Base-by-base conservation (phyloP, 2,888 invertebrate genomes). In the Campoplex nolae region DNA sequence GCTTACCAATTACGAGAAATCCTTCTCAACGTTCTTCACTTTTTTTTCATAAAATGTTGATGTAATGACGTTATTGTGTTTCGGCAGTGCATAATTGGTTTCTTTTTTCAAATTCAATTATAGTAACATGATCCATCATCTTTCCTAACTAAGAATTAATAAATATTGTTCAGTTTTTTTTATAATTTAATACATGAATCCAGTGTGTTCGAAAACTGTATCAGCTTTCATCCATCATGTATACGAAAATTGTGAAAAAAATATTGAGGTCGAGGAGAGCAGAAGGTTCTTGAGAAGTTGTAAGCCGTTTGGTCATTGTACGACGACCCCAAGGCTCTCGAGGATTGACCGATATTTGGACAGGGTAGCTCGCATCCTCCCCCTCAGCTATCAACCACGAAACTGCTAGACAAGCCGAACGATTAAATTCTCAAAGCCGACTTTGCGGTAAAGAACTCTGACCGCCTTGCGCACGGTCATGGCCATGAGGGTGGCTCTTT, bases 331-430 rank as follows among this genome's bases (percentile, higher is more conserved):
- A 77, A 45, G 76, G 38, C 78, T 68, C 79, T 87, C 51, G 16
- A 87, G 58, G 78, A 87, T 79, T 87, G 84, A 87, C 87, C 87
- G 87, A 87, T 84, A 87, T 87, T 84, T 87, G 84, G 82, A 82
- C 84, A 84, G 87, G 78, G 75, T 81, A 35, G 73, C 56, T 75
- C 56, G 67, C 45, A 75, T 56, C 62, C 71, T 48, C 83, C 76
- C 74, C 76, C 74, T 67, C 58, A 23, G 51, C 81, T 54, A 81
- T 81, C 77, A 67, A 74, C 78, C 83, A 65, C 79, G 54, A 74
- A 78, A 62, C 77, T 75, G 78, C 68, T 78, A 67, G 74, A 75
- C 81, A 78, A 84, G 77, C 58, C 81, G 51, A 86, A 77, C 86
- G 86, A 87, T 87, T 84, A 87, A 84, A 82, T 84, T 84, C 84